phyloP scores from a whole-genome alignment of 2,113 vertebrate species.

The Seriola quinqueradiata region DNA sequence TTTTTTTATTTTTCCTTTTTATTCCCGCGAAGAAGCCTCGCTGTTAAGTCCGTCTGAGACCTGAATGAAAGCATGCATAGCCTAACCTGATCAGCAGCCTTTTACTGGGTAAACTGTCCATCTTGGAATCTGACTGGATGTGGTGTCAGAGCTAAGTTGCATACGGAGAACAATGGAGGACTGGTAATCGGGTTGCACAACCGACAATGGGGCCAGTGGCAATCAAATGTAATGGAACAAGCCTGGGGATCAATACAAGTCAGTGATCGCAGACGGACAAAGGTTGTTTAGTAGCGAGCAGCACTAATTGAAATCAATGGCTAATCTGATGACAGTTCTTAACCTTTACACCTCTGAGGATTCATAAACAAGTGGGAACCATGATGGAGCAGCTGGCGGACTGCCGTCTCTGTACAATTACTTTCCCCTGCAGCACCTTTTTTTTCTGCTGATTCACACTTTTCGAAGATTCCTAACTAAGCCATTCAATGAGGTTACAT shows the following conservation, averaged over 20 bases:
- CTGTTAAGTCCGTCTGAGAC: conserved; percentile 69
- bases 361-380: conserved; percentile 79
- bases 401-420: conserved; percentile 55
- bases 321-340: conserved; percentile 87
- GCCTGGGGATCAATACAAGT: conserved; percentile 81
- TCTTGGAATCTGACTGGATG: conserved; percentile 29
- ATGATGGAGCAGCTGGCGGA: conserved; percentile 23
- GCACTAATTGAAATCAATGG: conserved; percentile 89
- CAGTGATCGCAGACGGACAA: conserved; percentile 84
- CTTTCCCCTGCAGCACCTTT: conserved; percentile 37
- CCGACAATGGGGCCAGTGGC: conserved; percentile 70
- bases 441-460: conserved; percentile 79
- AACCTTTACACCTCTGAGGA: conserved; percentile 80
- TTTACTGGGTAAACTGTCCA: conserved; percentile 39
- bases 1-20: too few relatives aligned
- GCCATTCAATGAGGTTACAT: conserved; percentile 67
- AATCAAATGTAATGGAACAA: conserved; percentile 84
- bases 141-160: conserved; percentile 16
- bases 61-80: conserved; percentile 28
- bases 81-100: conserved; percentile 72
- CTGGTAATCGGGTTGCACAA: conserved; percentile 71
- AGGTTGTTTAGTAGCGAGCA: conserved; percentile 84
- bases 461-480: conserved; percentile 67
- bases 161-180: conserved; percentile 25
- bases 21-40: conserved; percentile 28